A percentile compares a stretch with the other conserved stretches of the same genome.
Conservation (phyloP, 2,888 invertebrate species). For the Lithophane socia region DNA sequence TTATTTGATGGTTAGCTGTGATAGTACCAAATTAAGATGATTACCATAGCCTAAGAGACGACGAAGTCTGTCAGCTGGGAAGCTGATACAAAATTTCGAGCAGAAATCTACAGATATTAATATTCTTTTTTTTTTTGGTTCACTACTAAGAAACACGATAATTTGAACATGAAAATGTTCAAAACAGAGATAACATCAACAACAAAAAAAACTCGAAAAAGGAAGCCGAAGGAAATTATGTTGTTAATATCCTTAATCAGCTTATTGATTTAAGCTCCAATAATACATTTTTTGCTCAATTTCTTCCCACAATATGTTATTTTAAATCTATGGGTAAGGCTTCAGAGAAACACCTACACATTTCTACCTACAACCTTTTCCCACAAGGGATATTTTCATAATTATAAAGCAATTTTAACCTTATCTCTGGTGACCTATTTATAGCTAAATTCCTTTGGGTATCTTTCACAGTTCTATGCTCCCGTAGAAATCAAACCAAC, state of each 20-base stretch:
- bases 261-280: background rate
- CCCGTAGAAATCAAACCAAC: background rate
- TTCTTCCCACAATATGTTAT: slow-evolving; percentile 1
- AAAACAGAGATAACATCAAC: background rate
- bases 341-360: slow-evolving; percentile 8
- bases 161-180: no score
- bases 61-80: no score
- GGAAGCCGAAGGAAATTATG: background rate
- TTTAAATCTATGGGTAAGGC: background rate
- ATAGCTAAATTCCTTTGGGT: background rate
- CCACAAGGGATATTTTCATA: background rate
- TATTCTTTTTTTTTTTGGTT: no score
- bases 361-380: slow-evolving; percentile 1
- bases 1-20: background rate
- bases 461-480: background rate
- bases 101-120: background rate
- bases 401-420: background rate
- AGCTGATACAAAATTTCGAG: background rate
- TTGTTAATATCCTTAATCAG: background rate
- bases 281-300: background rate
- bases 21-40: background rate
- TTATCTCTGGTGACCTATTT: slow-evolving; percentile 1
- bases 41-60: background rate
- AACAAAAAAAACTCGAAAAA: background rate
- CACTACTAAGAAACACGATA: no score